A percentile compares a stretch with the other conserved stretches of the same genome.
Evolutionary conservation across 2,113 vertebrate species (phyloP).

Genomic region (Caranx melampygus): DNA sequence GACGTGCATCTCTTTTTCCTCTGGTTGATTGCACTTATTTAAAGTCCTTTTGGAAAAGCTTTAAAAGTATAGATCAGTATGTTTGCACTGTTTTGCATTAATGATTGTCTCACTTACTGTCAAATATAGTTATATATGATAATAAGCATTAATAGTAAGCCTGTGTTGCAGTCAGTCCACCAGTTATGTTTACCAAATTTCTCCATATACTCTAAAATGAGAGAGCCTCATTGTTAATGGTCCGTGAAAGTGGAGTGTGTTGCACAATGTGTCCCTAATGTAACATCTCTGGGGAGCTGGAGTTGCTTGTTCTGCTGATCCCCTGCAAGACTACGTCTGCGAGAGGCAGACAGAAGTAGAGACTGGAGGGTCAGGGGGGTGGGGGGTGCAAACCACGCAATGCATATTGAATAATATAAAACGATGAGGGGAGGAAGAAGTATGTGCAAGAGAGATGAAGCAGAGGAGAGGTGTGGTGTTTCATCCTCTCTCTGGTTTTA

Average conservation of each 20-base stretch:
- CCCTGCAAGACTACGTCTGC: constrained; percentile 7
- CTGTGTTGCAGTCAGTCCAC: background rate
- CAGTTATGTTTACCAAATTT: background rate
- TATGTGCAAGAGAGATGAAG: background rate
- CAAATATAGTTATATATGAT: constrained; percentile 4
- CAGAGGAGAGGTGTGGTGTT: background rate
- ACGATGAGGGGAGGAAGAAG: constrained; percentile 12
- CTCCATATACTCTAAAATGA: background rate
- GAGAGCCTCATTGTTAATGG: background rate
- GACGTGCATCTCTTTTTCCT: background rate
- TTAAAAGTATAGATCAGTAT: too few species aligned
- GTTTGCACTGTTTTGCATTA: background rate
- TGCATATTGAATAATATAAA: background rate
- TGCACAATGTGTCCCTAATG: constrained; percentile 26
- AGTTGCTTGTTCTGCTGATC: constrained; percentile 38
- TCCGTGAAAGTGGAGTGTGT: constrained; percentile 37
- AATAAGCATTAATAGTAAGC: background rate
- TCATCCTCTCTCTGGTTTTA: constrained; percentile 47
- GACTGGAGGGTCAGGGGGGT: background rate
- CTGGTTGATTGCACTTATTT: background rate
- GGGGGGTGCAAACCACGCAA: background rate
- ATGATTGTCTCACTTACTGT: background rate
- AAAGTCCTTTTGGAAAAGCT: background rate
- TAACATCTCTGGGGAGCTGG: constrained; percentile 5
- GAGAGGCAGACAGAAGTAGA: background rate